A percentile compares a stretch with the other conserved stretches of the same genome.
phyloP scores from a whole-genome alignment of 2,888 invertebrate genomes.

The Machimus rusticus region DNA sequence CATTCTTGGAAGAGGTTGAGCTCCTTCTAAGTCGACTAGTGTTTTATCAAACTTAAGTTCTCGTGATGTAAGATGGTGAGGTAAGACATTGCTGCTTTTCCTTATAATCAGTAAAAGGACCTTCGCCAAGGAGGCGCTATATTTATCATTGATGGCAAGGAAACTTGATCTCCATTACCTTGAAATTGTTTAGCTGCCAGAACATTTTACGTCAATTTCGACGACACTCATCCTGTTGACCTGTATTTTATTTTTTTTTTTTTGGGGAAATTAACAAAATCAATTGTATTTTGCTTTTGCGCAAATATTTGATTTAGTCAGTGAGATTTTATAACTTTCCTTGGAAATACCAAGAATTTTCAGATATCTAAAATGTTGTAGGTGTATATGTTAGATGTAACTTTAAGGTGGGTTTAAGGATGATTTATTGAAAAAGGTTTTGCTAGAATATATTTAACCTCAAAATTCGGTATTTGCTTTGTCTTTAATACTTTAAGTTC shows the following conservation, averaged over 20 bases:
- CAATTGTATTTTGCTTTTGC: background rate
- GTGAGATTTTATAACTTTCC: background rate
- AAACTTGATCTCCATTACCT: background rate
- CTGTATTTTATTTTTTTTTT: too few relatives aligned
- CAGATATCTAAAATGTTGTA: too few relatives aligned
- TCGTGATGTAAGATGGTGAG: background rate
- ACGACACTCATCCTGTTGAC: background rate
- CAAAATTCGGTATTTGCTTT: too few relatives aligned
- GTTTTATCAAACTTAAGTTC: background rate
- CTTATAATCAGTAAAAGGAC: background rate
- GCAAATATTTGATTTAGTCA: background rate
- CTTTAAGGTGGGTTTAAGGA: too few relatives aligned
- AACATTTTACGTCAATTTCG: background rate
- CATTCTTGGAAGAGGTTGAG: background rate
- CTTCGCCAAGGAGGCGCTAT: background rate
- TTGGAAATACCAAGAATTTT: too few relatives aligned
- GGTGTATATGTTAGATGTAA: too few relatives aligned
- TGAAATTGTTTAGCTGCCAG: background rate
- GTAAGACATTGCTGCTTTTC: background rate
- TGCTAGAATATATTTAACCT: too few relatives aligned
- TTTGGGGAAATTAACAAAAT: background rate
- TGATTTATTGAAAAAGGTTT: too few relatives aligned
- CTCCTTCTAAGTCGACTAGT: background rate
- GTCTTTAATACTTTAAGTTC: too few relatives aligned
- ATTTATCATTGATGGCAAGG: background rate